Percentiles rank a stretch among this genome's conserved stretches.
These are phyloP conservation scores for Urophycis tenuis DNA, from an alignment of 2,797 vertebrate genomes.

Conservation along the genomic window DNA sequence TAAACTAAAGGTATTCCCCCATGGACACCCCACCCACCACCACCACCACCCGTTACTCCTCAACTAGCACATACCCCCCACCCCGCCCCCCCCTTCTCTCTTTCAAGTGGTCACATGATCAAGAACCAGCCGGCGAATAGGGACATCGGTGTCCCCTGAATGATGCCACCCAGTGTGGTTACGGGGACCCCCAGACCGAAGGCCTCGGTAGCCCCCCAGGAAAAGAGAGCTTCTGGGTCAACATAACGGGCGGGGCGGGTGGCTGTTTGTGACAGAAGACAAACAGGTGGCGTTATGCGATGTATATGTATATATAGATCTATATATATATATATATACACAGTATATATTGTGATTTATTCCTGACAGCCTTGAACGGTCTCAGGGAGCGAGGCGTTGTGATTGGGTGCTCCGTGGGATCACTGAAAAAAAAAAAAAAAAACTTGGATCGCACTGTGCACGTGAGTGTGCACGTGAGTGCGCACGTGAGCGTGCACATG, in stretches of 20 bases:
- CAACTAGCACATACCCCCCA: not conserved
- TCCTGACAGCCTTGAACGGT: constrained; percentile 70
- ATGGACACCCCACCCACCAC: constrained; percentile 10
- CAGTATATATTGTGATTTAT: constrained; percentile 38
- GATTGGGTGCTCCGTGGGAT: constrained; percentile 39
- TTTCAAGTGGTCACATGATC: not conserved
- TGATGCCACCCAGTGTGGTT: not conserved
- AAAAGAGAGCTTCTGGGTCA: not conserved
- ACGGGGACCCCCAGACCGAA: not conserved
- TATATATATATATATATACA: not conserved
- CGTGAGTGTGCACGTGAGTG: constrained; percentile 20
- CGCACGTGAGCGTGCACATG: constrained; percentile 7
- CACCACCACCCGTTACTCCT: constrained; percentile 9
- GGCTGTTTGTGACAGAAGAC: not conserved
- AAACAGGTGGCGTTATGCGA: constrained; percentile 19
- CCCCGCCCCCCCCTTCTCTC: not conserved
- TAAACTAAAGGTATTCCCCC: constrained; percentile 19
- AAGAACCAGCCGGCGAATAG: not conserved
- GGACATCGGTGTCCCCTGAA: not conserved
- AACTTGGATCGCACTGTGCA: constrained; percentile 56
- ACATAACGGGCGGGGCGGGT: not conserved
- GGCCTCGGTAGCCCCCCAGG: not conserved
- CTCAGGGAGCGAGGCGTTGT: constrained; percentile 40
- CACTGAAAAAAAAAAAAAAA: constrained; percentile 29
- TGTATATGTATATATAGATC: not conserved